phyloP scores from a whole-genome alignment of 1,140 invertebrate genomes.

The Sitophilus oryzae region DNA sequence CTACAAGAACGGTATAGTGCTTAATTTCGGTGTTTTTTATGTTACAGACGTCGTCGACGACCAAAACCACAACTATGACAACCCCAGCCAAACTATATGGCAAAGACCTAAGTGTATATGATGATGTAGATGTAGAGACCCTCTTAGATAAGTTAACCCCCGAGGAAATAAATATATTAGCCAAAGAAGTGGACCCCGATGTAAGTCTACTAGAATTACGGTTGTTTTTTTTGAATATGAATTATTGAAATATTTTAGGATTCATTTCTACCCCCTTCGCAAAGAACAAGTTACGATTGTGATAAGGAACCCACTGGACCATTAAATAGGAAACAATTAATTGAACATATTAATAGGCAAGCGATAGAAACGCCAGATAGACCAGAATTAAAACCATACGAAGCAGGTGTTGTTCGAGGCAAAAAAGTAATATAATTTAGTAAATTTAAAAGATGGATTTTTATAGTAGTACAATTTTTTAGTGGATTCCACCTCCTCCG shows the following conservation, averaged over 20 bases:
- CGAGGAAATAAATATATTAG: constrained; percentile 95
- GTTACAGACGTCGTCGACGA: constrained; percentile 76
- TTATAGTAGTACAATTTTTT: constrained; percentile 35
- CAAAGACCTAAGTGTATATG: constrained; percentile 87
- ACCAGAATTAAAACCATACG: constrained; percentile 92
- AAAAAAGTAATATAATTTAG: constrained; percentile 63
- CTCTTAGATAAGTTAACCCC: constrained; percentile 87
- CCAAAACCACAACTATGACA: constrained; percentile 81
- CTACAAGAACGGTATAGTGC: constrained; percentile 7
- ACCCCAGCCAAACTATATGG: constrained; percentile 85
- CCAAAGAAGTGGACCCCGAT: constrained; percentile 98
- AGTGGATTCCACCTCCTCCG: constrained; percentile 85
- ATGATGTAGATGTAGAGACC: constrained; percentile 95
- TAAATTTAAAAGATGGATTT: not conserved
- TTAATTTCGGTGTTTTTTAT: constrained; percentile 21
- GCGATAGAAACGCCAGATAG: constrained; percentile 95
- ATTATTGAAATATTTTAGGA: constrained; percentile 62
- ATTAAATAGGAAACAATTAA: constrained; percentile 90
- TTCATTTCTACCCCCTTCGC: constrained; percentile 89
- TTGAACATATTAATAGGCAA: constrained; percentile 97
- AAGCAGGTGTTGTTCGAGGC: constrained; percentile 81
- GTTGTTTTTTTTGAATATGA: constrained; percentile 53
- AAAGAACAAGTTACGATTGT: constrained; percentile 94
- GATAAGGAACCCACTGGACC: constrained; percentile 92
- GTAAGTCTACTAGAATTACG: constrained; percentile 66